phyloP scores from a whole-genome alignment of 2,797 vertebrate species.

The Pangasius sanitwongsei region DNA sequence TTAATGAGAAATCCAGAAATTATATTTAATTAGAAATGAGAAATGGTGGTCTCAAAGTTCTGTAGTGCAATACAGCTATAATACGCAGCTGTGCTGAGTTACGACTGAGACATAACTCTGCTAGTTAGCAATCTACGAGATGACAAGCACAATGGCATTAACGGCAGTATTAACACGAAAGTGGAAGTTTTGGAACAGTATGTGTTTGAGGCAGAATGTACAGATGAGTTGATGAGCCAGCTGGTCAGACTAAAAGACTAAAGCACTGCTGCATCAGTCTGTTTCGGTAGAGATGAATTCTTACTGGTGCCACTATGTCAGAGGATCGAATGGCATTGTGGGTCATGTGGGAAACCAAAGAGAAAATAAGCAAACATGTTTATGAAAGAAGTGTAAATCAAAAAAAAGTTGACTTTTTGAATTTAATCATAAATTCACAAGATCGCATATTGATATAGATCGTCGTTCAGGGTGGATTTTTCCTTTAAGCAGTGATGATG shows the following conservation, averaged over 20 bases:
- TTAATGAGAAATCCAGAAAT: not conserved
- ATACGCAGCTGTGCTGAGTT: not conserved
- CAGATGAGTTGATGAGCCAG: not conserved
- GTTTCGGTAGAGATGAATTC: not conserved
- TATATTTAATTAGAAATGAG: not conserved
- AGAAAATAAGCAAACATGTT: not conserved
- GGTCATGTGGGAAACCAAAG: not conserved
- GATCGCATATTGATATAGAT: not conserved
- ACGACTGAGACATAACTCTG: not conserved
- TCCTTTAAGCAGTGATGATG: not conserved
- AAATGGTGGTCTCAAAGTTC: not conserved
- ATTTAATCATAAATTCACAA: not conserved
- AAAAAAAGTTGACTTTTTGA: not conserved
- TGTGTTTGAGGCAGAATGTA: not conserved
- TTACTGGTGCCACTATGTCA: not conserved
- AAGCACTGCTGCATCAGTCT: not conserved
- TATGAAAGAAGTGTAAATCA: not conserved
- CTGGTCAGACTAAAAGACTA: not conserved
- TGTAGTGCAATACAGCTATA: not conserved
- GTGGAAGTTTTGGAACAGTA: not conserved
- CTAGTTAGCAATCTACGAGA: not conserved
- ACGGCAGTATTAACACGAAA: not conserved
- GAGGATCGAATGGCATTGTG: not conserved
- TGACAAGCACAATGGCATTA: not conserved
- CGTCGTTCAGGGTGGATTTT: not conserved